These are phyloP conservation scores for Coenobita brevimanus DNA, from an alignment of 1,140 invertebrate species.

Conservation along the genomic window DNA sequence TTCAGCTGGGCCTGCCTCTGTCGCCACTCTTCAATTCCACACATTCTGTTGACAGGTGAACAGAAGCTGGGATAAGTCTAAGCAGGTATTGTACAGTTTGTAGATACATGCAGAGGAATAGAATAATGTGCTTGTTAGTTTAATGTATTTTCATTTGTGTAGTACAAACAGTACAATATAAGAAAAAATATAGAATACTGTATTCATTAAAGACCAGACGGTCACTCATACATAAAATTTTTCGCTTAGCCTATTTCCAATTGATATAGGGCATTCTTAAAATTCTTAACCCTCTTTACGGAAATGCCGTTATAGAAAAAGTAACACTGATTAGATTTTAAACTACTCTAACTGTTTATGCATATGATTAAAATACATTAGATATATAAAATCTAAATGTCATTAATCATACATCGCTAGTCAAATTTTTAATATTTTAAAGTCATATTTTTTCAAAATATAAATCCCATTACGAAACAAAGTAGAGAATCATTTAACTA, in stretches of 20 bases:
- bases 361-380: too few relatives aligned
- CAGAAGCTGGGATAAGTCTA: not conserved
- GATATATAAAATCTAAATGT: too few relatives aligned
- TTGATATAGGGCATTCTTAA: too few relatives aligned
- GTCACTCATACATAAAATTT: not conserved
- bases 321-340: not conserved
- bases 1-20: slow-evolving; percentile 3
- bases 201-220: not conserved
- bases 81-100: slow-evolving; percentile 5
- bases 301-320: not conserved
- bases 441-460: not conserved
- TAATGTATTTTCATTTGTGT: not conserved
- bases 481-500: not conserved
- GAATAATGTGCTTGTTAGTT: not conserved
- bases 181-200: not conserved
- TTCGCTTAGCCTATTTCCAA: slow-evolving; percentile 2
- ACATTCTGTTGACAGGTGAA: slow-evolving; percentile 23
- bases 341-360: not conserved
- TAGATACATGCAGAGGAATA: not conserved
- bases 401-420: too few relatives aligned
- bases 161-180: not conserved
- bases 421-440: not conserved
- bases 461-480: not conserved
- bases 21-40: slow-evolving; percentile 14
- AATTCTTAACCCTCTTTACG: not conserved